phyloP scores from a whole-genome alignment of 2,888 invertebrate genomes.

The Drosophila ochracea region DNA sequence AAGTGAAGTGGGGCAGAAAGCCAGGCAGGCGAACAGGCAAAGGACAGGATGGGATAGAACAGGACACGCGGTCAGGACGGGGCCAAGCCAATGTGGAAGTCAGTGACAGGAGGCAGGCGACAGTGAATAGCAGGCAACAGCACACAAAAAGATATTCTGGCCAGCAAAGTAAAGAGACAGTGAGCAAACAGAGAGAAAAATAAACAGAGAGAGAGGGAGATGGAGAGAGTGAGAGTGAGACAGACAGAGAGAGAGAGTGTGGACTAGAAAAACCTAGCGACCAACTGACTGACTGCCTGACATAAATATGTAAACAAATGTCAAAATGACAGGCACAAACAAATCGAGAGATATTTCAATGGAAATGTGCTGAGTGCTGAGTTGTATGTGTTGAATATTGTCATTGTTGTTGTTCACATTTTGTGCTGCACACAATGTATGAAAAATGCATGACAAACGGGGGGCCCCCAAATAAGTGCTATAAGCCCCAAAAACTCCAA shows the following conservation, averaged over 20 bases:
- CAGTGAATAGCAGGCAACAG: slow-evolving; percentile 69
- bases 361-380: slow-evolving; percentile 23
- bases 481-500: slow-evolving; percentile 28
- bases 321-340: slow-evolving; percentile 75
- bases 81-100: slow-evolving; percentile 14
- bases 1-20: slow-evolving; percentile 27
- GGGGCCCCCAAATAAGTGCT: slow-evolving; percentile 16
- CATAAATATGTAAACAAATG: slow-evolving; percentile 81
- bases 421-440: slow-evolving; percentile 54
- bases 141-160: slow-evolving; percentile 29
- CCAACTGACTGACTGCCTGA: slow-evolving; percentile 77
- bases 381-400: slow-evolving; percentile 1
- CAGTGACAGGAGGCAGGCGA: slow-evolving; percentile 43
- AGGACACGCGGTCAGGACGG: slow-evolving; percentile 15
- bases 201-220: slow-evolving; percentile 22
- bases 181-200: slow-evolving; percentile 2
- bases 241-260: slow-evolving; percentile 2
- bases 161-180: slow-evolving; percentile 30
- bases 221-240: slow-evolving; percentile 23
- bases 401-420: slow-evolving; percentile 58
- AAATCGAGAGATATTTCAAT: slow-evolving; percentile 42
- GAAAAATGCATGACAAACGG: slow-evolving; percentile 78
- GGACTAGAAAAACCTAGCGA: slow-evolving; percentile 32
- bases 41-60: slow-evolving; percentile 8
- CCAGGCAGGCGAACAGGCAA: slow-evolving; percentile 4